phyloP scores from a whole-genome alignment of 2,797 vertebrate species.

The Chrysocyon brachyurus region DNA sequence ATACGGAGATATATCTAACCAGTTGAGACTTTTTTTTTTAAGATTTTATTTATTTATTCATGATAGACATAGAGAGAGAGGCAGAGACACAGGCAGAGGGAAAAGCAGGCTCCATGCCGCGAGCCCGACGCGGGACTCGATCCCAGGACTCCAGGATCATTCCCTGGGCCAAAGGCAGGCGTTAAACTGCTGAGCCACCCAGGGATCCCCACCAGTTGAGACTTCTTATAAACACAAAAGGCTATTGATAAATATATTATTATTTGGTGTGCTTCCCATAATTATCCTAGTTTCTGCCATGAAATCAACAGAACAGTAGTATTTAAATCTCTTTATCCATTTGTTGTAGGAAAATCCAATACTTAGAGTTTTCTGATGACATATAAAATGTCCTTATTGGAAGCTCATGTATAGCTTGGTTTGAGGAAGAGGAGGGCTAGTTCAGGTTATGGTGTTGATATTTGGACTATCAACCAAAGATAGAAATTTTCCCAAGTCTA shows the following conservation, averaged over 20 bases:
- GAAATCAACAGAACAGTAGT: neutral
- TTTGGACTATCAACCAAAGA: neutral
- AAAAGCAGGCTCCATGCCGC: too few relatives aligned
- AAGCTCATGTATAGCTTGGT: neutral
- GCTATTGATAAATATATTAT: neutral
- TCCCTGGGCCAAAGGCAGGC: too few relatives aligned
- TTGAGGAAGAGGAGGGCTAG: neutral
- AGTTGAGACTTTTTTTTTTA: neutral
- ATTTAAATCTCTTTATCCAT: neutral
- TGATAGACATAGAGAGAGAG: too few relatives aligned
- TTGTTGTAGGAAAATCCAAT: neutral
- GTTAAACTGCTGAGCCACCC: too few relatives aligned
- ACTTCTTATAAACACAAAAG: slow-evolving; percentile 15
- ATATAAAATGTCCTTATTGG: neutral
- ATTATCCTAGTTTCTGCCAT: slow-evolving; percentile 11
- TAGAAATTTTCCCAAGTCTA: neutral
- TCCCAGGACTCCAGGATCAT: too few relatives aligned
- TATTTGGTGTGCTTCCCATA: neutral
- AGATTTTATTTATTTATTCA: too few relatives aligned
- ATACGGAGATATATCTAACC: neutral
- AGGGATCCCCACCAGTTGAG: neutral
- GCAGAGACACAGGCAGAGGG: too few relatives aligned
- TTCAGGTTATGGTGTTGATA: neutral
- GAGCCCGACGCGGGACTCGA: too few relatives aligned
- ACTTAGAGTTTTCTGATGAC: neutral